Evolutionary conservation across 2,113 vertebrate genomes (phyloP).

Genomic region (Pedetes capensis): DNA sequence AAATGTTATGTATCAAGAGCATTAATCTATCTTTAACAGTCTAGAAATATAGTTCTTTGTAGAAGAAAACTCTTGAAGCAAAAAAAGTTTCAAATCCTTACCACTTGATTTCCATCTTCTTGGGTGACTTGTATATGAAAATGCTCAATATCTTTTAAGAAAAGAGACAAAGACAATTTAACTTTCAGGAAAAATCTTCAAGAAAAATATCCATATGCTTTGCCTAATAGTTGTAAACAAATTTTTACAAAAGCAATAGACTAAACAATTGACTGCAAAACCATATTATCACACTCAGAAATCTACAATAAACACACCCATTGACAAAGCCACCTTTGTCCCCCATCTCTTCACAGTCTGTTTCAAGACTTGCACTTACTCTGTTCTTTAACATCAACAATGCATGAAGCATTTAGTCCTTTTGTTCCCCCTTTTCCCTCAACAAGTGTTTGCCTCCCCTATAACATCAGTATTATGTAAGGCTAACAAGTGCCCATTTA

Average conservation of each 20-base stretch:
- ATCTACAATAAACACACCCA: neutral
- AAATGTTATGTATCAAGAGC: neutral
- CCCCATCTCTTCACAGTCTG: neutral
- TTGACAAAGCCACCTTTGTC: neutral
- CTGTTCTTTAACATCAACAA: neutral
- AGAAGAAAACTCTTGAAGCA: neutral
- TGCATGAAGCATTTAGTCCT: neutral
- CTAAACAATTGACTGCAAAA: conserved; percentile 26
- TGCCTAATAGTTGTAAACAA: neutral
- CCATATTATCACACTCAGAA: neutral
- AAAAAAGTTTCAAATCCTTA: conserved; percentile 78
- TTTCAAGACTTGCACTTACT: neutral
- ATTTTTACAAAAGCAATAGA: conserved; percentile 7
- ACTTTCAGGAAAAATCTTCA: neutral
- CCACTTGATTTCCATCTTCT: conserved; percentile 91
- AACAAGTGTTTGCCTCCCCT: neutral
- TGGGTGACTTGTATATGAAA: conserved; percentile 86
- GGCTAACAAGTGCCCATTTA: neutral
- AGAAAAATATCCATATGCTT: neutral
- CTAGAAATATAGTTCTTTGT: neutral
- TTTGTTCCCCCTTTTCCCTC: neutral
- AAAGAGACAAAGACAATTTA: conserved; percentile 40
- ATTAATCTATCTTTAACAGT: neutral
- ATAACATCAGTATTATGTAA: neutral
- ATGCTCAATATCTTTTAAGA: conserved; percentile 90